phyloP scores from a whole-genome alignment of 2,113 vertebrate species.

The Ophthalmolycus amberensis region DNA sequence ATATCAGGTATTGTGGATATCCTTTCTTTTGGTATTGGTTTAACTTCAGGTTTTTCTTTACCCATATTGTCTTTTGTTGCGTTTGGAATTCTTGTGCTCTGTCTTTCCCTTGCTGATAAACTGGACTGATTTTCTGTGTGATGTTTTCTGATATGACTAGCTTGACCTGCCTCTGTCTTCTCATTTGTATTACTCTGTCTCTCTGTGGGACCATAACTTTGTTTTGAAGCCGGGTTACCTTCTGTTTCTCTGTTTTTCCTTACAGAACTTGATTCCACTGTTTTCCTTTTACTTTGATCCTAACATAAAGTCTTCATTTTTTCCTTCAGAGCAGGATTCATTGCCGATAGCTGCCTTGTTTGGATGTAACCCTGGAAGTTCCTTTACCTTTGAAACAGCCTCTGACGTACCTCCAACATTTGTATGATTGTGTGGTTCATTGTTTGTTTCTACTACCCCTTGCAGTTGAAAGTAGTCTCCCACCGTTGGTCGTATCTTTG shows the following conservation, averaged over 20 bases:
- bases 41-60: constrained; percentile 55
- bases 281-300: constrained; percentile 47
- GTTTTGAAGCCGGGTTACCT: constrained; percentile 50
- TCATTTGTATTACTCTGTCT: constrained; percentile 30
- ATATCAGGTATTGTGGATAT: constrained; percentile 72
- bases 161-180: constrained; percentile 33
- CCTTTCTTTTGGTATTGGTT: constrained; percentile 63
- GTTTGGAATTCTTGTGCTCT: constrained; percentile 27
- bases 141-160: constrained; percentile 41
- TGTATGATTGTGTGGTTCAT: constrained; percentile 8
- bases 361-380: constrained; percentile 24
- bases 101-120: constrained; percentile 45
- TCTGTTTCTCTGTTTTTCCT: constrained; percentile 36
- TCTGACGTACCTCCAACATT: constrained; percentile 11
- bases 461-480: constrained; percentile 77
- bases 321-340: constrained; percentile 26
- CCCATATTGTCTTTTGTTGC: constrained; percentile 3
- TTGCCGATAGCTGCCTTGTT: constrained; percentile 38
- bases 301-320: constrained; percentile 39
- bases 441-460: constrained; percentile 38
- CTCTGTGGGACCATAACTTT: constrained; percentile 25
- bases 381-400: constrained; percentile 37
- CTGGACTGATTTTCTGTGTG: constrained; percentile 22
- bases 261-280: constrained; percentile 34
- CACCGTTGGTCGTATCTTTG: constrained; percentile 26